Evolutionary conservation across 1,140 invertebrate species (phyloP), one percentile per base, ranked within the genome.

Genomic region (Musca domestica): DNA sequence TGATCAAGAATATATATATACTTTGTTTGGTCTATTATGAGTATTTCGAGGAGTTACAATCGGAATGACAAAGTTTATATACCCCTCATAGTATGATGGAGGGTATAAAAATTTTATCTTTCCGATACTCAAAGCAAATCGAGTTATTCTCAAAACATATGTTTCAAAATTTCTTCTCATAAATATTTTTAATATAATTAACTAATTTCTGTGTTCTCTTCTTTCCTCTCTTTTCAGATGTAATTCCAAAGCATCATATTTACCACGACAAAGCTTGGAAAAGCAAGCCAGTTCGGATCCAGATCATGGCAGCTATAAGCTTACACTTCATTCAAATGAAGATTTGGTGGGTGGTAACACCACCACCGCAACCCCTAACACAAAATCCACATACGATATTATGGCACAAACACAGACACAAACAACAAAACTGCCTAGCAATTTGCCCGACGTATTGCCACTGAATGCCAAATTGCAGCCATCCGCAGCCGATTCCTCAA

Each of bases 181-280:
- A 5, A 20, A 41, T 46, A 2, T 46, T 46, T 3, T 46, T 46
- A 46, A 46, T 46, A 1, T 46, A 1, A 17, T 19, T 25, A 47
- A 65, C 34, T 65, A 6, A 46, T 1, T 19, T 47, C 14, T 34
- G 12, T 61, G 4, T 22, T 51, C 17, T 17, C 17, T 76, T 72
- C 47, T 15, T 67, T 41, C 22, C 49, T 48, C 23, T 74, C 72
- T 64, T 87, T 87, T 4, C 85, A 92, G 91, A 83, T 91, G 88
- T 73, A 89, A 91, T 74, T 91, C 91, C 17, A 92, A 92, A 83
- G 90, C 90, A 68, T 92, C 91, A 46, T 92, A 91, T 78, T 81
- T 92, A 82, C 87, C 89, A 2, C 83, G 88, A 17, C 85, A 90
- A 68, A 90, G 91, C 73, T 83, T 87, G 27, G 88, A 89, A 69